These are phyloP conservation scores for Scelioninae gen. 1 DNA, from an alignment of 2,888 invertebrate genomes.

Conservation along the genomic window DNA sequence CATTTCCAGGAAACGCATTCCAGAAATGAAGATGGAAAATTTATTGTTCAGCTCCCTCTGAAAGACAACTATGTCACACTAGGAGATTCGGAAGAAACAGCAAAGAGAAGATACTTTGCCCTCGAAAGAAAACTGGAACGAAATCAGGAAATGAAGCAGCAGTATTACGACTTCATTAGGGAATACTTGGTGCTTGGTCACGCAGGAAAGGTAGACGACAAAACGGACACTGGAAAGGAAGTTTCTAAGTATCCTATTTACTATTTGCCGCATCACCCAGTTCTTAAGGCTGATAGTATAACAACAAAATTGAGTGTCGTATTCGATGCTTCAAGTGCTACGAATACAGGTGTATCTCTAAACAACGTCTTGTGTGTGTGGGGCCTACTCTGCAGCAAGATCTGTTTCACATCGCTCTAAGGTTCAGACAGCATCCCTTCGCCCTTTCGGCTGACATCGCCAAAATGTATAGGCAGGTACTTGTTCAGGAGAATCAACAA, in stretches of 20 bases:
- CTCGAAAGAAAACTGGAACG: conserved; percentile 8
- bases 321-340: conserved; percentile 75
- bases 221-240: not conserved
- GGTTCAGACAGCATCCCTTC: conserved; percentile 70
- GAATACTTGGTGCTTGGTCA: conserved; percentile 64
- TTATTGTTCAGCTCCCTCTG: conserved; percentile 16
- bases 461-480: conserved; percentile 75
- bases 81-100: conserved; percentile 25
- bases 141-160: conserved; percentile 9
- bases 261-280: conserved; percentile 40
- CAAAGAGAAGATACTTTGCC: conserved; percentile 5
- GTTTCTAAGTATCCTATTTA: not conserved
- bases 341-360: conserved; percentile 70
- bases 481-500: conserved; percentile 62
- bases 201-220: conserved; percentile 32
- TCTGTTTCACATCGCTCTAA: conserved; percentile 68
- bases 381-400: conserved; percentile 74
- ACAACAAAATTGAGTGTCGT: conserved; percentile 77
- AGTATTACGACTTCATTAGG: conserved; percentile 18
- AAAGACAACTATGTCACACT: conserved; percentile 12
- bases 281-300: conserved; percentile 71
- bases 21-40: conserved; percentile 3
- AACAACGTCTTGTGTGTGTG: conserved; percentile 72
- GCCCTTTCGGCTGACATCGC: too few relatives aligned
- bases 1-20: conserved; percentile 11